Base-by-base conservation (phyloP, 2,888 invertebrate species). In the Caenorhabditis sp. region DNA sequence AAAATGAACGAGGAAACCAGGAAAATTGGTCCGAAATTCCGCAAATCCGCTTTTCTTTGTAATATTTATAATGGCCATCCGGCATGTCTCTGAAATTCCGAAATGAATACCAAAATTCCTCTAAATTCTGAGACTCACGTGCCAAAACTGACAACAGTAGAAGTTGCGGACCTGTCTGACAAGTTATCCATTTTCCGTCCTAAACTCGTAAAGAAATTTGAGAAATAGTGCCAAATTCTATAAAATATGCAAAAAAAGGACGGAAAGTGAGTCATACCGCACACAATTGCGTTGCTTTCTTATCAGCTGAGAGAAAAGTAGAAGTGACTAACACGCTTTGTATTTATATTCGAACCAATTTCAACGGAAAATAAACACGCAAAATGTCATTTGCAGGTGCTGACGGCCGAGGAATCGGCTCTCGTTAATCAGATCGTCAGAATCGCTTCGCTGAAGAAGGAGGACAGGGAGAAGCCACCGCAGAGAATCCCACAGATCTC, bases 11-110 rank as follows among this genome's bases (percentile, higher is more conserved):
- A 20, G 2, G 65, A 65, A 7, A 59, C 48, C 0, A 71, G 2
- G 8, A 59, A 66, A 26, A 71, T 37, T 22, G 68, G 62, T 11
- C 71, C 13, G 71, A 56, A 43, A 71, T 59, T 5, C 76, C 76
- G 17, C 65, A 77, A n/a, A 77, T 77, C 35, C 6, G 17, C 17
- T 32, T 50, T 37, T 70, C 76, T 32, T 22, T 39, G 15, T 53
- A 77, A 8, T 65, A 48, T n/a, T 43, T 37, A 30, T 77, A 71
- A 24, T 77, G 76, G 2, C 37, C 48, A 13, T 61, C 41, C 9
- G 76, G 76, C 24, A 77, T 13, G 2, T 77, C 76, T 0, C 76
- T 77, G 41, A 20, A 61, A 39, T 35, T 43, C n/a, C 8, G n/a
- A 55, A 39, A 32, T 15, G 2, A 52, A 35, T 26, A 1, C 6